Evolutionary conservation across 1,140 invertebrate genomes (phyloP).

Genomic region (Littorina saxatilis): DNA sequence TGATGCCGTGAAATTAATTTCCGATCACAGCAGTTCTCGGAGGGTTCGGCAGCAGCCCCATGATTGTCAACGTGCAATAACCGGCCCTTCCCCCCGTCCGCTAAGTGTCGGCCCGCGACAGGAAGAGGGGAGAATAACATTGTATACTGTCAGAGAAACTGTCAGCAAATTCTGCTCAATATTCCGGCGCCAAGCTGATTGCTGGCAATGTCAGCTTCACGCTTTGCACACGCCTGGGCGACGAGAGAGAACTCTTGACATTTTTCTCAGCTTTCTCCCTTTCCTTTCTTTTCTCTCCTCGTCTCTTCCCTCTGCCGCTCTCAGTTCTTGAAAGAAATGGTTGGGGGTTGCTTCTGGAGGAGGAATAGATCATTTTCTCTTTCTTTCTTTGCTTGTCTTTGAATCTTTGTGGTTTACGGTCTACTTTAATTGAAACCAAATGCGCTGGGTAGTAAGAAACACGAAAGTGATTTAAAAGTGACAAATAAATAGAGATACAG

Average conservation of each 20-base stretch:
- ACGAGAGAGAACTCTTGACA: neutral
- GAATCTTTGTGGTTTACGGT: no score
- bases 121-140: constrained; percentile 36
- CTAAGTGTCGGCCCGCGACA: neutral
- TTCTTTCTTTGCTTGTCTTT: no score
- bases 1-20: constrained; percentile 39
- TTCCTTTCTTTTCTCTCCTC: no score
- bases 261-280: no score
- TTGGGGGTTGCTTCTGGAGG: no score
- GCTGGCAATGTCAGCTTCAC: neutral
- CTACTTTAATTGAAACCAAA: no score
- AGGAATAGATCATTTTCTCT: no score
- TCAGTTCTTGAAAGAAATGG: no score
- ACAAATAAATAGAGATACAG: no score
- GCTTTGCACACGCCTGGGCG: neutral
- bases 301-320: no score
- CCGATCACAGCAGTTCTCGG: constrained; percentile 18
- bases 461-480: no score
- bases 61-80: constrained; percentile 35
- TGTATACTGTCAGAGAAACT: constrained; percentile 26
- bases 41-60: neutral
- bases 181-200: neutral
- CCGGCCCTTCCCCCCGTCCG: neutral
- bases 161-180: constrained; percentile 15
- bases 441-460: no score